Conservation (phyloP, 2,113 vertebrate genomes). For the Dromas ardeola region DNA sequence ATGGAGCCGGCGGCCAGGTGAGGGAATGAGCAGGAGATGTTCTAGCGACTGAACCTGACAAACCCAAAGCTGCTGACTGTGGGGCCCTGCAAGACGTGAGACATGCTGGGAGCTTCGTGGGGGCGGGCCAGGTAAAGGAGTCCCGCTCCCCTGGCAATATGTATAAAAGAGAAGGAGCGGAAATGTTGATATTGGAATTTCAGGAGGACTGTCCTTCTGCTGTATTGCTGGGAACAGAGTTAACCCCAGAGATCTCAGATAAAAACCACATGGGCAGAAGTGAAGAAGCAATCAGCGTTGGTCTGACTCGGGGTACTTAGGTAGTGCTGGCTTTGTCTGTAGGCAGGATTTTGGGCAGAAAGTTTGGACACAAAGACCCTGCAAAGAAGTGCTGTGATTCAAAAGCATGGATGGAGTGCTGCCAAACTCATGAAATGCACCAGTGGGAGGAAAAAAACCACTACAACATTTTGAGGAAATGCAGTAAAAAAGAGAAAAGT, state of each 20-base stretch:
- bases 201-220: background rate
- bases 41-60: background rate
- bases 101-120: background rate
- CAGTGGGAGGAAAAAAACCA: background rate
- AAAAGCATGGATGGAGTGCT: background rate
- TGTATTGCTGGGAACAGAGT: background rate
- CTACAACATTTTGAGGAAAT: background rate
- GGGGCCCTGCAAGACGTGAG: background rate
- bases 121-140: background rate
- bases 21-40: background rate
- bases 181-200: background rate
- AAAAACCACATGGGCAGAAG: background rate
- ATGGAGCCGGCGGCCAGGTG: background rate
- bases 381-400: background rate
- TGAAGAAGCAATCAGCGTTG: background rate
- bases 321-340: background rate
- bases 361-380: background rate
- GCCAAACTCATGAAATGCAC: background rate
- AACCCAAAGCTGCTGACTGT: background rate
- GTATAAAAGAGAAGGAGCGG: background rate
- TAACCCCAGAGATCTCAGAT: background rate
- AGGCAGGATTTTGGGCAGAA: background rate
- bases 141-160: background rate
- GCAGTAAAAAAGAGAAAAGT: background rate
- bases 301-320: background rate